Conservation (phyloP, 2,888 invertebrate species). For the Griposia aprilina region DNA sequence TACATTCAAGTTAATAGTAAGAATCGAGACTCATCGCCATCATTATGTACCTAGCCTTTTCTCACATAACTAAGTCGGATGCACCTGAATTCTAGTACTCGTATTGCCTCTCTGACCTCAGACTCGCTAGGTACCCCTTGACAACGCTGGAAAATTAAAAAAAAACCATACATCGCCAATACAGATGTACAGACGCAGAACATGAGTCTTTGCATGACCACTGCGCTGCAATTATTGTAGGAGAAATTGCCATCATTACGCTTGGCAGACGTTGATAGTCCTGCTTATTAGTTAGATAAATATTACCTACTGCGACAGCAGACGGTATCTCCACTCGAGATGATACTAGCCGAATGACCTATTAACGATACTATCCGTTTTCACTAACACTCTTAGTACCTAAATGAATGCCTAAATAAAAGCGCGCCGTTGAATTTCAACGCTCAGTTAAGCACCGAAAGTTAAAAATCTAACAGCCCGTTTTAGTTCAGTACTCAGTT, state of each 20-base stretch:
- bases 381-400: not conserved
- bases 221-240: conserved; percentile 10
- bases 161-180: not conserved
- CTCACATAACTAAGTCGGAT: not conserved
- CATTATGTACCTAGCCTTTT: too few relatives aligned
- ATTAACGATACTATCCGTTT: not conserved
- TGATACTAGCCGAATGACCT: not conserved
- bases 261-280: conserved; percentile 1
- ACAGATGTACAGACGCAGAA: not conserved
- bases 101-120: not conserved
- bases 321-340: not conserved
- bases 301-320: not conserved
- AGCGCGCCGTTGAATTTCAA: not conserved
- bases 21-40: not conserved
- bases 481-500: not conserved
- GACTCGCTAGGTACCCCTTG: not conserved
- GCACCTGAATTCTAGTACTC: not conserved
- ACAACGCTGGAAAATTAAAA: not conserved
- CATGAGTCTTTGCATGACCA: not conserved
- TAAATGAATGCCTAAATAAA: not conserved
- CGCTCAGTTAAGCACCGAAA: not conserved
- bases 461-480: not conserved
- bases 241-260: conserved; percentile 16
- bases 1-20: too few relatives aligned
- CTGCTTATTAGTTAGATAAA: not conserved